Base-by-base conservation (phyloP, 2,797 vertebrate genomes). In the Rousettus madagascariensis region DNA sequence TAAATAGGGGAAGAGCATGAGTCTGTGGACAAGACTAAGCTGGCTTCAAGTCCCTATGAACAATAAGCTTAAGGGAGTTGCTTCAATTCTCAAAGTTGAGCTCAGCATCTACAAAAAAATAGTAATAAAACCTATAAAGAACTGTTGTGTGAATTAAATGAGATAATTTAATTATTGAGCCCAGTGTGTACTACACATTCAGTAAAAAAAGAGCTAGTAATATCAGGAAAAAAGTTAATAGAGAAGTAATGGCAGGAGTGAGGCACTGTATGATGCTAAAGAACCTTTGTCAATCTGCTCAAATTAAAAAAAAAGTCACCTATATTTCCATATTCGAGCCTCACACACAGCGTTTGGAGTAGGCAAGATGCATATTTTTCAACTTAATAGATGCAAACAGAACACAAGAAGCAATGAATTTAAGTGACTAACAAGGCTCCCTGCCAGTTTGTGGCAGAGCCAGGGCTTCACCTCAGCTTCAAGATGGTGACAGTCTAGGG, bases 51-150 rank as follows among this genome's bases (percentile, higher is more conserved):
- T 57, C 33, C 4, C 9, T 38, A 49, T 19, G 22, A 51, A 77
- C 16, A 30, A 26, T 0, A 1, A 3, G 6, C 6, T 12, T 46
- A 2, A 11, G 7, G 3, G 1, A 69, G 30, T n/a, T 66, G 24
- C 55, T 95, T 38, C 12, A 6, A 6, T 15, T 17, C 9, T 36
- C 15, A 1, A 57, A 66, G 12, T 30, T 26, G 63, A 6, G 8
- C 1, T 90, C 26, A 36, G 77, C 53, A 19, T 19, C 12, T 93
- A 33, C 5, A 74, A 49, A 69, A 30, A 41, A 79, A 20, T 16
- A 65, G 22, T 19, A 24, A 49, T 65, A 16, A 72, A 63, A 16
- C 24, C 11, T 26, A 10, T 41, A 78, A 83, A 36, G 15, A 16
- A 0, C 9, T 28, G 26, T 74, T 11, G 3, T 53, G 5, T 2